A percentile compares a stretch with the other conserved stretches of the same genome.
phyloP scores from a whole-genome alignment of 2,888 invertebrate genomes.

The Cosmia trapezina region DNA sequence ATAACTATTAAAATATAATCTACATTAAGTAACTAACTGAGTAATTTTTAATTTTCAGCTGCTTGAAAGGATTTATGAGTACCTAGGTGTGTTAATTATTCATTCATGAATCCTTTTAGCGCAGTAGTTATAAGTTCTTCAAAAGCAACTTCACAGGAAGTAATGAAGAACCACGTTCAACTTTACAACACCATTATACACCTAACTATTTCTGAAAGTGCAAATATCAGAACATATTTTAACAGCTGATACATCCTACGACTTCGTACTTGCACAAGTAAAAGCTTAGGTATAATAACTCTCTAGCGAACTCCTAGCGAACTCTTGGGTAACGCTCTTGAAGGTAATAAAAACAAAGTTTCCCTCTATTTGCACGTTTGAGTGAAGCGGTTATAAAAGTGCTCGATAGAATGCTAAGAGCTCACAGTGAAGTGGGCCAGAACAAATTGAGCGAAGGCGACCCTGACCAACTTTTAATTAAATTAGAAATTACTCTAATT shows the following conservation, averaged over 20 bases:
- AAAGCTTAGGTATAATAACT: conserved; percentile 38
- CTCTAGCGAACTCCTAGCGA: conserved; percentile 5
- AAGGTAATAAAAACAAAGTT: conserved; percentile 53
- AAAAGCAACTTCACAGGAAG: not conserved
- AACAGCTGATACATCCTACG: conserved; percentile 7
- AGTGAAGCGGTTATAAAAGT: conserved; percentile 51
- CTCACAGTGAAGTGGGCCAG: conserved; percentile 44
- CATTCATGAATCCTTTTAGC: conserved; percentile 17
- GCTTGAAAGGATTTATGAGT: not conserved
- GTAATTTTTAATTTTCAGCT: conserved; percentile 1
- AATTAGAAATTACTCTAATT: conserved; percentile 66
- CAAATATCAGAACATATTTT: conserved; percentile 9
- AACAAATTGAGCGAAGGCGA: conserved; percentile 48
- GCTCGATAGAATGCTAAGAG: conserved; percentile 45
- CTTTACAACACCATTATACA: not conserved
- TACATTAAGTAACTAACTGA: too few species aligned
- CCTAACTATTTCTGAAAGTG: not conserved
- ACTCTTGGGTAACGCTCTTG: conserved; percentile 7
- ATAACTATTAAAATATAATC: too few species aligned
- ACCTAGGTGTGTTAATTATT: not conserved
- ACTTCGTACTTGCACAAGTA: conserved; percentile 7
- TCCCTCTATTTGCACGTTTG: conserved; percentile 44
- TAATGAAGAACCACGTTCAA: not conserved
- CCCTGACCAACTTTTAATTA: conserved; percentile 65
- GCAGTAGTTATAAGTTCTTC: not conserved